These are phyloP conservation scores for Antheraea mylitta DNA, from an alignment of 1,140 invertebrate genomes.

Conservation along the genomic window DNA sequence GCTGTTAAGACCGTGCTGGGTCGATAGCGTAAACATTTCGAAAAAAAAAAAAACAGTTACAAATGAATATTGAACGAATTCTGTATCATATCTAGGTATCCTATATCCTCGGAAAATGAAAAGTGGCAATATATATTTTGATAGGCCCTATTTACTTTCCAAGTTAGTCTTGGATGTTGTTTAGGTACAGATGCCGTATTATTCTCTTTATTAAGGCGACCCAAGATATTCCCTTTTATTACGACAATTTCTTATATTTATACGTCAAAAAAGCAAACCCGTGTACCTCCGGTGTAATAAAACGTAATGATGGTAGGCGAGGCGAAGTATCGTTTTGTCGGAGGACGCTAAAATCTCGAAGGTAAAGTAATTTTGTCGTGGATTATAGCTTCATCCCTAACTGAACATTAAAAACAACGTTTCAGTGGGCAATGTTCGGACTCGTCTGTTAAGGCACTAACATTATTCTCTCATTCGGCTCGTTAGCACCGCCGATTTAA, in stretches of 20 bases:
- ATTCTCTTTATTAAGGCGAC: constrained; percentile 32
- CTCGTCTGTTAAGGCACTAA: constrained; percentile 4
- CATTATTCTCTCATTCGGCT: background rate
- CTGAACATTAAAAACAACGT: constrained; percentile 39
- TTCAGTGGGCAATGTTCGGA: constrained; percentile 25
- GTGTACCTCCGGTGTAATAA: constrained; percentile 55
- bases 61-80: no score
- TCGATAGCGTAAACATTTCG: no score
- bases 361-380: constrained; percentile 44
- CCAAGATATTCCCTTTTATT: constrained; percentile 32
- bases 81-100: no score
- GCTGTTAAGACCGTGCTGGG: no score
- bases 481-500: no score
- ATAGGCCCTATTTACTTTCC: constrained; percentile 17
- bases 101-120: no score
- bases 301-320: constrained; percentile 50
- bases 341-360: constrained; percentile 35
- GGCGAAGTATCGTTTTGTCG: constrained; percentile 38
- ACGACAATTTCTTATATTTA: constrained; percentile 40
- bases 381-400: constrained; percentile 40
- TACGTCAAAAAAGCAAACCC: constrained; percentile 54
- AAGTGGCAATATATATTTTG: background rate
- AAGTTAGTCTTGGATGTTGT: constrained; percentile 18
- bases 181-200: constrained; percentile 19
- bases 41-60: no score